A percentile compares a stretch with the other conserved stretches of the same genome.
phyloP scores from a whole-genome alignment of 1,140 invertebrate genomes.

The Sarcophaga peregrina region DNA sequence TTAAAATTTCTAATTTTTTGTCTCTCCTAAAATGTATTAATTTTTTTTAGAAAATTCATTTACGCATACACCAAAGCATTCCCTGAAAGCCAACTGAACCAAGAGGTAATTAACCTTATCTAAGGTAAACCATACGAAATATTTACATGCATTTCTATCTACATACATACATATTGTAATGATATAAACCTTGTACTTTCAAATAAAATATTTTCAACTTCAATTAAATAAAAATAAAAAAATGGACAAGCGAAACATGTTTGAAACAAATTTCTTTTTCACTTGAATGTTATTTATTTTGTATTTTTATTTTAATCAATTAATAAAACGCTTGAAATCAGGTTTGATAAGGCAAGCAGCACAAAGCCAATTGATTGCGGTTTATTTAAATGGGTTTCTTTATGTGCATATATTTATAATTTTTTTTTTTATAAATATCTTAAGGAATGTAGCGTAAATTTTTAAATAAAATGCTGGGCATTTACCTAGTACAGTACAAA shows the following conservation, averaged over 20 bases:
- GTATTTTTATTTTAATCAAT: neutral
- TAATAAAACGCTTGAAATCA: slow-evolving; percentile 5
- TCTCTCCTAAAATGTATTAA: neutral
- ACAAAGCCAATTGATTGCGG: no score
- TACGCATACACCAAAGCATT: no score
- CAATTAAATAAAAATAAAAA: slow-evolving; percentile 13
- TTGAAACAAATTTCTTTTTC: neutral
- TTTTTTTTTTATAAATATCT: no score
- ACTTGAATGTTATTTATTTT: neutral
- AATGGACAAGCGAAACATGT: neutral
- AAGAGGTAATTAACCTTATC: neutral
- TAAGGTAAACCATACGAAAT: slow-evolving; percentile 2
- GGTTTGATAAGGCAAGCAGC: slow-evolving; percentile 8
- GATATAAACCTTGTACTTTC: slow-evolving; percentile 13
- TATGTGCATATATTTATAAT: no score
- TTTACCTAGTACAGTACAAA: no score
- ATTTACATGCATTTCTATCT: neutral
- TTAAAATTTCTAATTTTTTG: no score
- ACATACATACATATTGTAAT: neutral
- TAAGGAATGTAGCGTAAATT: no score
- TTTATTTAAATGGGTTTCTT: no score
- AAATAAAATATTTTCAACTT: slow-evolving; percentile 1
- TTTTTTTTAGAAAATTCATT: no score
- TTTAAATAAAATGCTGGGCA: no score
- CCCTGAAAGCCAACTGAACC: neutral